These are phyloP conservation scores for Villa cingulata DNA, from an alignment of 2,888 invertebrate species.

Conservation along the genomic window DNA sequence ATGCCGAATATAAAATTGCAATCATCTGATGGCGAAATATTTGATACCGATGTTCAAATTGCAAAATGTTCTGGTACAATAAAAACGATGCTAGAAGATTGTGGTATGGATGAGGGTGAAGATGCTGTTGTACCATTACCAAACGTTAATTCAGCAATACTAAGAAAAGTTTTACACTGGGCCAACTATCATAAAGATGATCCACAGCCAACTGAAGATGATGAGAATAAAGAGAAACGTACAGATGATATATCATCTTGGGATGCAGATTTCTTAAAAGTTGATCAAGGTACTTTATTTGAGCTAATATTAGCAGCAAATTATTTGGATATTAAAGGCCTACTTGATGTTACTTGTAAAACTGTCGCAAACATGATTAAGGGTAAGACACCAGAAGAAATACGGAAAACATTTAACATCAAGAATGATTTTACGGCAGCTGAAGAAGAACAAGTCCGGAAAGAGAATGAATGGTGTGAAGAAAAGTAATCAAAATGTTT, in stretches of 20 bases:
- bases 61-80: slow-evolving; percentile 93
- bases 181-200: slow-evolving; percentile 85
- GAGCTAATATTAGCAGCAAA: slow-evolving; percentile 91
- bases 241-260: slow-evolving; percentile 95
- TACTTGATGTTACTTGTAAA: slow-evolving; percentile 92
- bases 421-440: slow-evolving; percentile 88
- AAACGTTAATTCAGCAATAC: slow-evolving; percentile 87
- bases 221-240: slow-evolving; percentile 87
- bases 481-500: slow-evolving; percentile 8
- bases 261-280: slow-evolving; percentile 96
- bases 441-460: slow-evolving; percentile 93
- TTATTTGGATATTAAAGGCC: slow-evolving; percentile 83
- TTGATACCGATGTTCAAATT: slow-evolving; percentile 86
- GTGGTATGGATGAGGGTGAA: slow-evolving; percentile 76
- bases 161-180: slow-evolving; percentile 83
- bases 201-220: slow-evolving; percentile 85
- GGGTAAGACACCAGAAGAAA: slow-evolving; percentile 89
- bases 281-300: slow-evolving; percentile 87
- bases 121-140: slow-evolving; percentile 88
- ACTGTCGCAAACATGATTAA: slow-evolving; percentile 95
- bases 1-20: slow-evolving; percentile 87
- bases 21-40: slow-evolving; percentile 83
- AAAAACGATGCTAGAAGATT: slow-evolving; percentile 90
- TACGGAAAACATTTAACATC: slow-evolving; percentile 87
- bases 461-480: slow-evolving; percentile 68